These are phyloP conservation scores for Leptodactylus fallax DNA, from an alignment of 2,797 vertebrate species.

Conservation along the genomic window DNA sequence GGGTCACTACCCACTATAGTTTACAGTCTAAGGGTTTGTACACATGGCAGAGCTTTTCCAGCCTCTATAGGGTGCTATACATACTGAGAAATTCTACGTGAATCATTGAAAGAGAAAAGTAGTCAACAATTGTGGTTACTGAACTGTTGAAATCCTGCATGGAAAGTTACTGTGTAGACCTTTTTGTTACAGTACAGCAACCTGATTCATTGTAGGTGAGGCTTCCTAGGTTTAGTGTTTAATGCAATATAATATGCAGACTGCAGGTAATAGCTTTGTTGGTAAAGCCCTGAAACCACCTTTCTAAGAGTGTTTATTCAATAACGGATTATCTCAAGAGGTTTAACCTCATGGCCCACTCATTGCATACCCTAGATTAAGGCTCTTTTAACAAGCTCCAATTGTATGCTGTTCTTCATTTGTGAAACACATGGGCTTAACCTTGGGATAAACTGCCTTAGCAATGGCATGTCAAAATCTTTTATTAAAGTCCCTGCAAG, in stretches of 20 bases:
- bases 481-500: constrained; percentile 44
- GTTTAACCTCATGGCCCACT: constrained; percentile 36
- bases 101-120: too few species aligned
- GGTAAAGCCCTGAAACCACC: constrained; percentile 29
- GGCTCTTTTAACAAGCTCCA: constrained; percentile 55
- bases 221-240: background rate
- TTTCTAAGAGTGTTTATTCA: constrained; percentile 46
- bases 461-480: constrained; percentile 51
- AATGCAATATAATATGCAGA: background rate
- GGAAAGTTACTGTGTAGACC: background rate
- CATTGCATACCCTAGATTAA: constrained; percentile 36
- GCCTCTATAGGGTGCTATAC: too few species aligned
- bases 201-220: background rate
- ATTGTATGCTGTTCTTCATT: constrained; percentile 51
- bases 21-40: background rate
- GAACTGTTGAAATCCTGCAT: background rate
- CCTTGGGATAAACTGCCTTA: constrained; percentile 53
- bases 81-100: too few species aligned
- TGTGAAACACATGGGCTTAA: constrained; percentile 52
- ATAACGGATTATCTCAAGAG: constrained; percentile 49
- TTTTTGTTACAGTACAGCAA: background rate
- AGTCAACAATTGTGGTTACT: background rate
- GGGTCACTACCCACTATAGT: background rate
- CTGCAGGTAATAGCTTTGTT: background rate
- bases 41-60: too few species aligned